These are phyloP conservation scores for Pachyuromys duprasi DNA, from an alignment of 2,797 vertebrate genomes.

Conservation along the genomic window DNA sequence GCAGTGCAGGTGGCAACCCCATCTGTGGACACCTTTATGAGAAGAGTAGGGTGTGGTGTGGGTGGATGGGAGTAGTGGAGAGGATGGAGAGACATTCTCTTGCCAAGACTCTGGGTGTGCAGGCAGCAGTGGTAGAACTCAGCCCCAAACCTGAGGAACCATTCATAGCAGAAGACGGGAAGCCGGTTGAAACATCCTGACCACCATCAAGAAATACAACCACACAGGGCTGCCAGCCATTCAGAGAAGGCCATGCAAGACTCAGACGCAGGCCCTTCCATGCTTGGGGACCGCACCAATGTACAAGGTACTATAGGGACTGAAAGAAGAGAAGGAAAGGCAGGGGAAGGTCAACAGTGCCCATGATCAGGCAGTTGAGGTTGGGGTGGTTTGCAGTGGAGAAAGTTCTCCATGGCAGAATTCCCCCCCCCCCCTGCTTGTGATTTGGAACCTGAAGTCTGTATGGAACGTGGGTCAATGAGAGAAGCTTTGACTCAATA, in stretches of 20 bases:
- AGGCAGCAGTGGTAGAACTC: slow-evolving; percentile 43
- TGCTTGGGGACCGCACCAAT: neutral
- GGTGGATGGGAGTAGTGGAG: neutral
- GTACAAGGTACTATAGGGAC: neutral
- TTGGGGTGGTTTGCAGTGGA: neutral
- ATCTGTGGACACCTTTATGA: slow-evolving; percentile 63
- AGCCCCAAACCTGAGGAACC: neutral
- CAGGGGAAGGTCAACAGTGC: neutral
- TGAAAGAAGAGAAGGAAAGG: neutral
- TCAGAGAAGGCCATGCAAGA: neutral
- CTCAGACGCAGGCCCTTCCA: neutral
- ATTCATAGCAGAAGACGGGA: neutral
- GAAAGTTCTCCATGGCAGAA: neutral
- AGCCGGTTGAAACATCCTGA: neutral
- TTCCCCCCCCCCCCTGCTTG: no score
- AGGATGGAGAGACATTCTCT: neutral
- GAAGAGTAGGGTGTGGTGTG: neutral
- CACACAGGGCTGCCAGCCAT: neutral
- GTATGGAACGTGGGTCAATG: neutral
- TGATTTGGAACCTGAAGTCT: slow-evolving; percentile 22
- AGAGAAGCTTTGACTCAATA: neutral
- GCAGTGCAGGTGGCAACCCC: slow-evolving; percentile 64
- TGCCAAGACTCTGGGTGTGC: slow-evolving; percentile 45
- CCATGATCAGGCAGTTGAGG: neutral
- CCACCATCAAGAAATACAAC: neutral